Evolutionary conservation across 2,797 vertebrate species (phyloP), one percentile per base, ranked within the genome.

Genomic region (Nothura maculosa): DNA sequence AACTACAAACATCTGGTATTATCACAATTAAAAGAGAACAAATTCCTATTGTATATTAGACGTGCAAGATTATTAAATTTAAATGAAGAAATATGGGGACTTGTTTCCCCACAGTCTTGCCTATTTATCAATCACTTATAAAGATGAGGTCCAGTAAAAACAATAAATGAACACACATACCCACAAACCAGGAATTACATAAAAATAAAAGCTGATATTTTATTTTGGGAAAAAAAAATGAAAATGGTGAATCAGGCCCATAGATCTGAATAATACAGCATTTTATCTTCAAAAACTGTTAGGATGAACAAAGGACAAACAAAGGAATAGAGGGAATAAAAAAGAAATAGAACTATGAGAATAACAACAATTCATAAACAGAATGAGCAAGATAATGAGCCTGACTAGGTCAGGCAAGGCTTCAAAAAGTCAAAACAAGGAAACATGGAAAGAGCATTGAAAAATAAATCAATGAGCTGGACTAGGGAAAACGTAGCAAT

Each of bases 61-160:
- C 12, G 12, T 40, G 5, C 3, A n/a, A 52, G 52, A 43, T n/a
- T 64, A 21, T 17, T 55, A 63, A 40, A 34, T 18, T n/a, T 55
- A 55, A 25, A 17, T 6, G 12, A 19, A 32, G 21, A 14, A 6
- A 18, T 1, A 2, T 5, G 6, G 2, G 3, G 28, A 54, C 5
- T 64, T 63, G 36, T 6, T 57, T 28, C 6, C 40, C 22, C 21
- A 50, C 36, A 40, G 6, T 30, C 22, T 68, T 43, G 27, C 13
- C 32, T 69, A 8, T 60, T 73, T 61, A 47, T 6, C 11, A 62
- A 55, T 15, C 6, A 17, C 15, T 67, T 61, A 48, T 4, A 67
- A 45, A 30, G 7, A 6, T 57, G 34, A 47, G 60, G 52, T 9
- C 2, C 36, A 67, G 12, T 52, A 27, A 54, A 87, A 54, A 87